These are phyloP conservation scores for Leiothrix lutea DNA, from an alignment of 2,113 vertebrate genomes.

Conservation along the genomic window DNA sequence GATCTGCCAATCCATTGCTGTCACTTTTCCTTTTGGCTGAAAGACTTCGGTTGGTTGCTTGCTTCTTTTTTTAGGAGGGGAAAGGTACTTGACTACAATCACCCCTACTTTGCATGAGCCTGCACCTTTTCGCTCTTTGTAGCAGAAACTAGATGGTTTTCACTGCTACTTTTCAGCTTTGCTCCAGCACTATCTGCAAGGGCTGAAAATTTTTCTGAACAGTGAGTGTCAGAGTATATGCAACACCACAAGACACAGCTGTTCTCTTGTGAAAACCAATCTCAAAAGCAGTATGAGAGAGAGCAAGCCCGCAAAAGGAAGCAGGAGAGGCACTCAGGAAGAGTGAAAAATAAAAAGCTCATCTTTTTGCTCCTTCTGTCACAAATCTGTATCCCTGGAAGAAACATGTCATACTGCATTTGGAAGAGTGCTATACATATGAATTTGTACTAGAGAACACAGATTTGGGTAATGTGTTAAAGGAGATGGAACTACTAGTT, in stretches of 20 bases:
- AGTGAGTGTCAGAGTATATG: not conserved
- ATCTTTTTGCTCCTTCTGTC: not conserved
- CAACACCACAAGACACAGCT: not conserved
- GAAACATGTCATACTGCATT: not conserved
- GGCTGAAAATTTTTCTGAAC: not conserved
- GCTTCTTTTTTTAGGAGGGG: not conserved
- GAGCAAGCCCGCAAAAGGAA: not conserved
- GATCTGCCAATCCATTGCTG: not conserved
- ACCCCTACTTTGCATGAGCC: not conserved
- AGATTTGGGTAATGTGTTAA: not conserved
- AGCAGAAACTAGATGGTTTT: not conserved
- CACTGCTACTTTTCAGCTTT: not conserved
- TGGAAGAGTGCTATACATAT: not conserved
- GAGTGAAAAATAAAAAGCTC: not conserved
- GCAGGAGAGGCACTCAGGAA: not conserved
- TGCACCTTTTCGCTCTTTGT: not conserved
- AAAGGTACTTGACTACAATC: not conserved
- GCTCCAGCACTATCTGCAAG: not conserved
- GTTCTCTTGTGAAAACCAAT: not conserved
- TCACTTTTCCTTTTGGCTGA: not conserved
- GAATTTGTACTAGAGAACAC: not conserved
- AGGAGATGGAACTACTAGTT: not conserved
- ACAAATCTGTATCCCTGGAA: conserved; percentile 1
- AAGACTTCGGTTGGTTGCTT: not conserved
- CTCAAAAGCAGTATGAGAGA: not conserved